A percentile compares a stretch with the other conserved stretches of the same genome.
Evolutionary conservation across 2,797 vertebrate genomes (phyloP).

Genomic region (Pitangus sulphuratus): DNA sequence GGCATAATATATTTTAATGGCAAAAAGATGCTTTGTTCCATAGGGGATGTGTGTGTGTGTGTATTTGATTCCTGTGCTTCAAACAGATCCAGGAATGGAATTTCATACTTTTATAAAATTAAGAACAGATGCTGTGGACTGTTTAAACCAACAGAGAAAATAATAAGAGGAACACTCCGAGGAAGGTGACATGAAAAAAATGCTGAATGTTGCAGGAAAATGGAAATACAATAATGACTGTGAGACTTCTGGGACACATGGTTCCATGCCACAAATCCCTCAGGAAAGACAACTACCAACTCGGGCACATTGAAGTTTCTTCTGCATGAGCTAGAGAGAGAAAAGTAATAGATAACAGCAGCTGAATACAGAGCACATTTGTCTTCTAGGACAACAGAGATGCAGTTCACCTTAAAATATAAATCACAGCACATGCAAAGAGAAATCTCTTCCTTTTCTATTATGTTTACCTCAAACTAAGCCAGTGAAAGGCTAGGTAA

Average conservation of each 20-base stretch:
- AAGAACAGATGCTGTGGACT: constrained; percentile 63
- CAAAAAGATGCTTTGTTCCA: constrained; percentile 52
- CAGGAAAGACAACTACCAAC: neutral
- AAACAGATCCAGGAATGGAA: constrained; percentile 62
- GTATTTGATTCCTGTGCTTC: constrained; percentile 51
- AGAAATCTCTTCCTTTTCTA: neutral
- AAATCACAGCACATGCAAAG: neutral
- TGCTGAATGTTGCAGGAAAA: neutral
- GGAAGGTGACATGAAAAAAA: constrained; percentile 42
- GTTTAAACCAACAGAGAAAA: constrained; percentile 65
- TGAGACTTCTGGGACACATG: accelerated
- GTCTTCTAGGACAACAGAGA: neutral
- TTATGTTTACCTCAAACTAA: neutral
- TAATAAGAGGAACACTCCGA: constrained; percentile 21
- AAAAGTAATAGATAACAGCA: neutral
- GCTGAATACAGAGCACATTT: neutral
- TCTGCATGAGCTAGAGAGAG: neutral
- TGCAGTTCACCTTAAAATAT: neutral
- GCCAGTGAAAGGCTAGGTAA: neutral
- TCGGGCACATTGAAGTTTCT: neutral
- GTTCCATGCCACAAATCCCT: constrained; percentile 1
- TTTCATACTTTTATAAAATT: constrained; percentile 66
- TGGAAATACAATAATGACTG: neutral
- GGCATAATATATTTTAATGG: constrained; percentile 26
- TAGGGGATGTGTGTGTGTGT: neutral